phyloP scores from a whole-genome alignment of 2,888 invertebrate species.

The Tiliacea aurago region DNA sequence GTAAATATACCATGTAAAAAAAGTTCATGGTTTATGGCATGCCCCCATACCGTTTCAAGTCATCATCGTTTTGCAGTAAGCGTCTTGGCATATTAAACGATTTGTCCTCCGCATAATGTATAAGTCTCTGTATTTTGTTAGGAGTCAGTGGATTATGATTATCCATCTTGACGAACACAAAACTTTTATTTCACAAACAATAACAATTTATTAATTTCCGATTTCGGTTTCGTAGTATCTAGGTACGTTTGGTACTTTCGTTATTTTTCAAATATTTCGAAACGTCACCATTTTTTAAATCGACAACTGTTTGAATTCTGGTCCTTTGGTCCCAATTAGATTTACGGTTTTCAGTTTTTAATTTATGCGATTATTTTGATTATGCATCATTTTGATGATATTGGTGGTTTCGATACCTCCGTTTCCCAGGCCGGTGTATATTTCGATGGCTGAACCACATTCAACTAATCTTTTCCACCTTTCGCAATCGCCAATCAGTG shows the following conservation, averaged over 20 bases:
- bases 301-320: neutral
- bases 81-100: conserved; percentile 76
- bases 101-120: conserved; percentile 84
- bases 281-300: conserved; percentile 33
- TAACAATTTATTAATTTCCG: neutral
- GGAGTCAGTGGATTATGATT: conserved; percentile 86
- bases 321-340: conserved; percentile 9
- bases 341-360: neutral
- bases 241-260: conserved; percentile 44
- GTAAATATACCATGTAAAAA: conserved; percentile 17
- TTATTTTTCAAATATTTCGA: conserved; percentile 64
- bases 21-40: conserved; percentile 1
- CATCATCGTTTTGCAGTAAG: conserved; percentile 71
- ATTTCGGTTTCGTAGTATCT: conserved; percentile 11
- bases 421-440: neutral
- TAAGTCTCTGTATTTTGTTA: conserved; percentile 83
- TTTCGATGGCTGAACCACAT: neutral
- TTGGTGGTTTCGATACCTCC: neutral
- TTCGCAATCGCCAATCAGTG: neutral
- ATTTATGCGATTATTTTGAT: neutral
- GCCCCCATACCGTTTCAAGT: conserved; percentile 72
- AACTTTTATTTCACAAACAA: conserved; percentile 22
- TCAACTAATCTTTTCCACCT: no score
- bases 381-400: neutral
- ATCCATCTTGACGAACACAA: conserved; percentile 74